A percentile compares a stretch with the other conserved stretches of the same genome.
phyloP scores from a whole-genome alignment of 2,113 vertebrate species.

The Peromyscus polionotus region DNA sequence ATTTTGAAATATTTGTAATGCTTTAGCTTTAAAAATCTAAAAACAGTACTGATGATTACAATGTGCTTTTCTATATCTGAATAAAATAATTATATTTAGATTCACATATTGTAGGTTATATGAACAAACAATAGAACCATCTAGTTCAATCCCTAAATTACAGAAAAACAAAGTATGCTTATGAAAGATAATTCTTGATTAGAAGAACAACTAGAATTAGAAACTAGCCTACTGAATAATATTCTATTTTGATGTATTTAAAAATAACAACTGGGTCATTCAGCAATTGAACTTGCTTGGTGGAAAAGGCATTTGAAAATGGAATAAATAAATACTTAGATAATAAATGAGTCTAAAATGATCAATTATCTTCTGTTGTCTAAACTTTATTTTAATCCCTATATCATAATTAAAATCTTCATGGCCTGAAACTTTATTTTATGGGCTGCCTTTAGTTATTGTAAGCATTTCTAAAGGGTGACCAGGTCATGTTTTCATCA shows the following conservation, averaged over 20 bases:
- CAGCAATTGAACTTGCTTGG: conserved; percentile 54
- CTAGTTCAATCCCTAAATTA: conserved; percentile 38
- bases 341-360: conserved; percentile 38
- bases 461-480: not conserved
- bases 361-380: conserved; percentile 15
- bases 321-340: conserved; percentile 44
- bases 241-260: conserved; percentile 71
- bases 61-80: not conserved
- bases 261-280: conserved; percentile 72
- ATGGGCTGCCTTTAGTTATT: not conserved
- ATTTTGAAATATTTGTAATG: not conserved
- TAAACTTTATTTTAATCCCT: not conserved
- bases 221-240: conserved; percentile 63
- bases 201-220: conserved; percentile 64
- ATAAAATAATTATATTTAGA: conserved; percentile 46
- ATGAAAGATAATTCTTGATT: conserved; percentile 66
- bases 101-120: not conserved
- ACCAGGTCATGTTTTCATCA: not conserved
- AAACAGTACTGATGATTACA: not conserved
- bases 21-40: conserved; percentile 19
- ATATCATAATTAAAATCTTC: conserved; percentile 6
- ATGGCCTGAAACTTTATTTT: not conserved
- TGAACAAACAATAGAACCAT: conserved; percentile 32
- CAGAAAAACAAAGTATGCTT: conserved; percentile 34
- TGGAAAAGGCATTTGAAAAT: conserved; percentile 44